phyloP scores from a whole-genome alignment of 2,888 invertebrate species.

The Embidobia sp. region DNA sequence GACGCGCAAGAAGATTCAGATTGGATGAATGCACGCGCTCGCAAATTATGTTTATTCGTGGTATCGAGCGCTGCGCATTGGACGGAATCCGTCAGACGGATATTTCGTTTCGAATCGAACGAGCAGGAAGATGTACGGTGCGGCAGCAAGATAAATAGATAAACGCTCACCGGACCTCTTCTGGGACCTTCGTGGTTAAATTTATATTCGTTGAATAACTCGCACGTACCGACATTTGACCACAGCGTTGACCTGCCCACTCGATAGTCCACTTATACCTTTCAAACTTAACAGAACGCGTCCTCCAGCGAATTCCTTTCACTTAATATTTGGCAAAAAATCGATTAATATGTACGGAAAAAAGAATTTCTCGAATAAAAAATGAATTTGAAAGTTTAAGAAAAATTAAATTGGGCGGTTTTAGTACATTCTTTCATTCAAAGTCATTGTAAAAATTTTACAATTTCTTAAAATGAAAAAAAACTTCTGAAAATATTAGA shows the following conservation, averaged over 20 bases:
- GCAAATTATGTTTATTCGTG: slow-evolving; percentile 52
- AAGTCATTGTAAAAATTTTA: too few species aligned
- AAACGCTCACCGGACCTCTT: slow-evolving; percentile 31
- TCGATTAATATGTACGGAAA: neutral
- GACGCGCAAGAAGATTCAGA: slow-evolving; percentile 52
- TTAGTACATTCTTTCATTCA: too few species aligned
- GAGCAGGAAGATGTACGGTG: slow-evolving; percentile 39
- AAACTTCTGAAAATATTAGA: too few species aligned
- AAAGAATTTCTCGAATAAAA: neutral
- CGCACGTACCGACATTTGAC: slow-evolving; percentile 26
- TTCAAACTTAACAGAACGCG: slow-evolving; percentile 19
- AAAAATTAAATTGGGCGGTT: too few species aligned
- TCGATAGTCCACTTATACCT: slow-evolving; percentile 28
- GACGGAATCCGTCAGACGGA: slow-evolving; percentile 41
- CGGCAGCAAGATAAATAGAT: slow-evolving; percentile 58
- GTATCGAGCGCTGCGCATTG: slow-evolving; percentile 37
- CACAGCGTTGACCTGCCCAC: slow-evolving; percentile 43
- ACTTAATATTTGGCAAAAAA: too few species aligned
- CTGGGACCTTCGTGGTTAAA: slow-evolving; percentile 32
- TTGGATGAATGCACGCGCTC: slow-evolving; percentile 29
- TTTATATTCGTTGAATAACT: slow-evolving; percentile 54
- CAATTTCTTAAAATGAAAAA: too few species aligned
- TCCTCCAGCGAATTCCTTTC: neutral
- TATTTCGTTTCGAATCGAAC: slow-evolving; percentile 49
- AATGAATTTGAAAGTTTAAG: too few species aligned